Conservation (phyloP, 2,113 vertebrate species). For the Trematocara variabile region DNA sequence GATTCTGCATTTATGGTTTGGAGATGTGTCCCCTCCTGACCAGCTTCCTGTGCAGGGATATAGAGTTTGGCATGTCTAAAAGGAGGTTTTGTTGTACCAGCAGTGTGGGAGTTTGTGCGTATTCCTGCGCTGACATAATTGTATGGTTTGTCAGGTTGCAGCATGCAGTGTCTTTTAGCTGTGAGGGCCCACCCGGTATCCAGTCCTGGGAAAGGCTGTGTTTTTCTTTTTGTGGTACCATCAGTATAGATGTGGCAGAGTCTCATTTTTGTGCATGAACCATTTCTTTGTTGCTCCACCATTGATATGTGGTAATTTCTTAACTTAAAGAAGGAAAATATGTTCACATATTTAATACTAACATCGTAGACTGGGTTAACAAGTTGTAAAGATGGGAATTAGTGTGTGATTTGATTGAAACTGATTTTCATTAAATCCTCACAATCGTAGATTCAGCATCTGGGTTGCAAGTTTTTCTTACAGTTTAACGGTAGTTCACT, state of each 20-base stretch:
- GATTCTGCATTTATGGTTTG: not conserved
- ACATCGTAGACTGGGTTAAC: not conserved
- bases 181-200: constrained; percentile 14
- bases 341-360: not conserved
- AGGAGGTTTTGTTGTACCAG: not conserved
- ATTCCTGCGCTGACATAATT: constrained; percentile 20
- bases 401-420: not conserved
- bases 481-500: not conserved
- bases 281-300: not conserved
- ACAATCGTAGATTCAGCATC: not conserved
- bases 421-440: not conserved
- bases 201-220: not conserved
- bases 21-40: not conserved
- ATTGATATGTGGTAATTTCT: not conserved
- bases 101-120: not conserved
- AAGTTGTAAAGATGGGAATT: not conserved
- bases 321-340: not conserved
- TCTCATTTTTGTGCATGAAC: not conserved
- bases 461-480: not conserved
- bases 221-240: not conserved
- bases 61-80: not conserved
- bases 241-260: not conserved
- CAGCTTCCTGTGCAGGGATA: not conserved
- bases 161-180: constrained; percentile 29
- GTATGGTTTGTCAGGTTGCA: constrained; percentile 49